These are phyloP conservation scores for Copidosoma aretas DNA, from an alignment of 2,888 invertebrate genomes.

Conservation along the genomic window DNA sequence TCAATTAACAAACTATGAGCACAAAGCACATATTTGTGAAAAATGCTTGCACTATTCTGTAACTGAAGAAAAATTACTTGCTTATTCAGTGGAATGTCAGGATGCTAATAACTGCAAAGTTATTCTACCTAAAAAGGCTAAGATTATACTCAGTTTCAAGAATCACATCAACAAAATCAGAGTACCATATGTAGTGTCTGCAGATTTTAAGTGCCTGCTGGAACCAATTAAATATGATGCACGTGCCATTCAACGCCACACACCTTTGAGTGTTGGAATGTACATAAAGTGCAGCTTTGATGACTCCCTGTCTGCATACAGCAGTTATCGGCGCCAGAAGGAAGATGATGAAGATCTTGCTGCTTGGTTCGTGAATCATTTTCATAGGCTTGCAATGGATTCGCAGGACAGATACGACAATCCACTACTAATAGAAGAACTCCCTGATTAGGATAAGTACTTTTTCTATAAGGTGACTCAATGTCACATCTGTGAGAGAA, in stretches of 20 bases:
- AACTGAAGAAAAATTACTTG: too few relatives aligned
- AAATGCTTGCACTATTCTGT: too few relatives aligned
- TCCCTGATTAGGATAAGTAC: background rate
- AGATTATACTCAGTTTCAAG: slow-evolving; percentile 4
- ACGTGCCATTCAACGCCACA: background rate
- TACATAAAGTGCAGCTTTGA: background rate
- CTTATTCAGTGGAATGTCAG: too few relatives aligned
- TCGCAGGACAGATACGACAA: background rate
- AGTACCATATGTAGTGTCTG: slow-evolving; percentile 15
- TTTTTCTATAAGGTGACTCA: background rate
- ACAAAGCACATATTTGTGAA: too few relatives aligned
- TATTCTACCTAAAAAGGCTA: too few relatives aligned
- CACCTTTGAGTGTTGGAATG: background rate
- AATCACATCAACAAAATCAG: slow-evolving; percentile 11
- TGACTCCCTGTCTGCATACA: background rate
- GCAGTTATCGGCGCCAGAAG: background rate
- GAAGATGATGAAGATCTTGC: background rate
- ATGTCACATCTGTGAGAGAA: background rate
- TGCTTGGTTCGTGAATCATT: background rate
- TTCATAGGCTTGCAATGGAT: background rate
- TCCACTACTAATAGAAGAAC: background rate
- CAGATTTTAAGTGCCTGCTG: slow-evolving; percentile 18
- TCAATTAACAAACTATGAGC: too few relatives aligned
- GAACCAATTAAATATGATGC: background rate
- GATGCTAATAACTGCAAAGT: too few relatives aligned